phyloP scores from a whole-genome alignment of 1,140 invertebrate genomes.

The Oscheius sp. region DNA sequence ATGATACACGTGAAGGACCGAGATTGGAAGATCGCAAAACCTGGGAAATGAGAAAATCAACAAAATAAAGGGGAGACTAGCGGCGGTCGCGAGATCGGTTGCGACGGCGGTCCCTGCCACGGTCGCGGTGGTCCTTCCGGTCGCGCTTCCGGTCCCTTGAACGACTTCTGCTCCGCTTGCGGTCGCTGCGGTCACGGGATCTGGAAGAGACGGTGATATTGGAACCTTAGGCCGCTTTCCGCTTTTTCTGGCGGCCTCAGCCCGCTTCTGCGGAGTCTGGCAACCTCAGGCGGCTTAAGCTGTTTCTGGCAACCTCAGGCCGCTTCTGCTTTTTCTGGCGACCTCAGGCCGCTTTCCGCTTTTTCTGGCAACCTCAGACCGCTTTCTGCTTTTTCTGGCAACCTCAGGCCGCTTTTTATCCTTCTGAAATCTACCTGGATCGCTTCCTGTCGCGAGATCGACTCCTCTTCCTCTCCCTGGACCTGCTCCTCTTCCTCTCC shows the following conservation, averaged over 20 bases:
- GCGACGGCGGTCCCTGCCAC: neutral
- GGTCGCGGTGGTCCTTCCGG: neutral
- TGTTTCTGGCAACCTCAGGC: no score
- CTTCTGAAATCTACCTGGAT: neutral
- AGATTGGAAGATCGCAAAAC: neutral
- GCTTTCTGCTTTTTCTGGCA: no score
- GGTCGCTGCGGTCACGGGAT: neutral
- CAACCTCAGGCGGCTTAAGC: no score
- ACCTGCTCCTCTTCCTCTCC: conserved; percentile 28
- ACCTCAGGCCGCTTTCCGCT: no score
- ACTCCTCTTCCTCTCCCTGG: conserved; percentile 24
- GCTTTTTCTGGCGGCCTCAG: no score
- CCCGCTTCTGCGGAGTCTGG: no score
- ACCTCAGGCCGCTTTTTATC: no score
- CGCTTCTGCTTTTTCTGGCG: no score
- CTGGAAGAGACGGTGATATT: neutral
- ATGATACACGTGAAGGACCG: neutral
- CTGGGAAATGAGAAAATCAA: neutral
- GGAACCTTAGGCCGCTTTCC: no score
- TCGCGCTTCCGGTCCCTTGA: conserved; percentile 12
- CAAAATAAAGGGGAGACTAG: neutral
- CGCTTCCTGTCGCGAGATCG: neutral
- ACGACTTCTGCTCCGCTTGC: conserved; percentile 17
- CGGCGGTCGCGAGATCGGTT: neutral
- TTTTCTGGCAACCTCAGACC: no score